Base-by-base conservation (phyloP, 1,140 invertebrate species). In the Scaptomyza hsui region DNA sequence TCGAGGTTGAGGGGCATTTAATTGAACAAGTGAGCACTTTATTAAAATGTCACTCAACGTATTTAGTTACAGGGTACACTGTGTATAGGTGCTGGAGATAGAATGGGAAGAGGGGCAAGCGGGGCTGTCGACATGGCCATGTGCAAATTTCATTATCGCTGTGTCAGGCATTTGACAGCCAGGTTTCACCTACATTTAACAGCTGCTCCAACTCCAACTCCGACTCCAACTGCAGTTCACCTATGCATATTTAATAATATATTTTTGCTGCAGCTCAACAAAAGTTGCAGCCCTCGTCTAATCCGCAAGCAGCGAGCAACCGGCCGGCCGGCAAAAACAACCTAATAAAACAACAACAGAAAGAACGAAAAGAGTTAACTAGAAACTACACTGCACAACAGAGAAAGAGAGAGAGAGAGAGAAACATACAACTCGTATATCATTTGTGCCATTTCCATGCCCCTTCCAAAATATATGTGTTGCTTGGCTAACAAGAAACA, bases 41-140 rank as follows among this genome's bases (percentile, higher is more conserved):
- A 86, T 86, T 86, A 86, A 86, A 86, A 86, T 88, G 82, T 86
- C 82, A 86, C 82, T 88, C 82, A 88, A 78, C 77, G 82, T 72
- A 62, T 74, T 86, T 76, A 72, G 76, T 29, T 42, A 37, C 12
- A 37, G 32, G n/a, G 12, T 4, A 29, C 7, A 10, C 0, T n/a
- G 12, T 7, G 32, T 37, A 37, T 6, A 37, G 42, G 13, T 15
- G 24, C 1, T 7, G 1, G 0, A 18, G 4, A 26, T 1, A 41
- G 35, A 18, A 0, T 5, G 41, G 26, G 29, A 42, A 37, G 24
- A 18, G 5, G 18, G 1, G 21, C n/a, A n/a, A 5, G 49, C 15
- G 29, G 24, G 51, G 37, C 41, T 67, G 51, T 18, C 41, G 77
- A 81, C 78, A 63, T 74, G 74, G 65, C 60, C 71, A 3, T 78